These are phyloP conservation scores for Gari tellinella DNA, from an alignment of 2,888 invertebrate species.

Conservation along the genomic window DNA sequence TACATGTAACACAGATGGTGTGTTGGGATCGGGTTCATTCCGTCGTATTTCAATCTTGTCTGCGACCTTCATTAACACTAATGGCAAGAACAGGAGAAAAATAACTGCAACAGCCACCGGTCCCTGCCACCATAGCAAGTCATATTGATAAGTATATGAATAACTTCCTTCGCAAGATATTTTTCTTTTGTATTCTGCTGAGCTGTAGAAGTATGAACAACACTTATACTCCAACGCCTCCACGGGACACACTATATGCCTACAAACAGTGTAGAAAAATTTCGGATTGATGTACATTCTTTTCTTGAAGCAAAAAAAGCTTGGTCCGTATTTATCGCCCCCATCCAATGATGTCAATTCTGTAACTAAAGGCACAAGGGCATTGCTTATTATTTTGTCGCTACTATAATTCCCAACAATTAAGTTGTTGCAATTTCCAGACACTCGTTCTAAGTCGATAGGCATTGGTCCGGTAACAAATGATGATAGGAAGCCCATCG, in stretches of 20 bases:
- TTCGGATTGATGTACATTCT: conserved; percentile 38
- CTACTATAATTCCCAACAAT: conserved; percentile 38
- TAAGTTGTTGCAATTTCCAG: conserved; percentile 50
- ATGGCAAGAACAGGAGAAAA: conserved; percentile 50
- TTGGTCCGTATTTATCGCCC: conserved; percentile 44
- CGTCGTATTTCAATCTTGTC: neutral
- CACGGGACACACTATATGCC: conserved; percentile 51
- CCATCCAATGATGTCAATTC: conserved; percentile 18
- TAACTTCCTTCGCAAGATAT: conserved; percentile 16
- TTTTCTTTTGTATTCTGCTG: conserved; percentile 1
- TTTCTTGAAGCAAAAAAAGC: conserved; percentile 55
- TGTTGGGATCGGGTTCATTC: neutral
- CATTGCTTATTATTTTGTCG: conserved; percentile 32
- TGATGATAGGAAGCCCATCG: conserved; percentile 43
- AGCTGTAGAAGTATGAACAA: conserved; percentile 31
- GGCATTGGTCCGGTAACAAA: conserved; percentile 17
- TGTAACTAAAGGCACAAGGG: conserved; percentile 18
- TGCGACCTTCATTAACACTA: conserved; percentile 25
- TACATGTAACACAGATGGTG: neutral
- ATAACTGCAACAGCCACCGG: conserved; percentile 45
- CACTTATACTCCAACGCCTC: conserved; percentile 48
- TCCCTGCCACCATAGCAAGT: conserved; percentile 48
- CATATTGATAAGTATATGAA: conserved; percentile 16
- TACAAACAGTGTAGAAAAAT: conserved; percentile 44
- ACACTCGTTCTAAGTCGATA: conserved; percentile 2